Conservation (phyloP, 1,140 invertebrate genomes). For the Macrobrachium rosenbergii region DNA sequence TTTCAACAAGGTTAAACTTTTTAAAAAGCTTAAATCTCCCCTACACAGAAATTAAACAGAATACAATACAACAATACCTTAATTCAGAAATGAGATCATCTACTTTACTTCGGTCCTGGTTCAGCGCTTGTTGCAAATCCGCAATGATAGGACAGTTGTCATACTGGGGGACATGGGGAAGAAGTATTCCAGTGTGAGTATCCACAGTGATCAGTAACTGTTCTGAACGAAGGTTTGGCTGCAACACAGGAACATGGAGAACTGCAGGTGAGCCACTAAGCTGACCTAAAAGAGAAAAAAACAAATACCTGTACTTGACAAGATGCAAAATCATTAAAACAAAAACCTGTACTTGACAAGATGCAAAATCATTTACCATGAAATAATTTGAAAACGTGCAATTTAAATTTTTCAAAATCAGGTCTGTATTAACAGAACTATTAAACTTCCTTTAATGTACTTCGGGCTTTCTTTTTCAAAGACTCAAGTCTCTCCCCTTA, state of each 20-base stretch:
- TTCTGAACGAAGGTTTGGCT: conserved; percentile 90
- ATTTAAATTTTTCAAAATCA: too few species aligned
- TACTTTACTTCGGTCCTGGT: conserved; percentile 81
- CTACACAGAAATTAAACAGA: not conserved
- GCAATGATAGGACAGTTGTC: conserved; percentile 80
- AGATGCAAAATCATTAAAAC: not conserved
- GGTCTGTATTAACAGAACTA: too few species aligned
- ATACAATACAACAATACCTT: conserved; percentile 65
- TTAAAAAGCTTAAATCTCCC: not conserved
- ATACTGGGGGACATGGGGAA: conserved; percentile 92
- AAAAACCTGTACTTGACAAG: too few species aligned
- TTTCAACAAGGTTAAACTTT: too few species aligned
- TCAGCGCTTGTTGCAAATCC: conserved; percentile 86
- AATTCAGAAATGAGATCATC: conserved; percentile 81
- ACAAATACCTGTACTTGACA: conserved; percentile 41
- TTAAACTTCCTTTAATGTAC: too few species aligned
- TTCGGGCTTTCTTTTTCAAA: too few species aligned
- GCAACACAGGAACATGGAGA: conserved; percentile 87
- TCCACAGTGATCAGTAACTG: conserved; percentile 92
- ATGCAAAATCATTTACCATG: too few species aligned
- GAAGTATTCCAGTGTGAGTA: conserved; percentile 88
- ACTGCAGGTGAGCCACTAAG: conserved; percentile 89
- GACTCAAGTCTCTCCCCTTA: too few species aligned
- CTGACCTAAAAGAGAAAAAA: conserved; percentile 71
- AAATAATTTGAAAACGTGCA: too few species aligned